Conservation (phyloP, 2,113 vertebrate species). For the Protobothrops flavoviridis region DNA sequence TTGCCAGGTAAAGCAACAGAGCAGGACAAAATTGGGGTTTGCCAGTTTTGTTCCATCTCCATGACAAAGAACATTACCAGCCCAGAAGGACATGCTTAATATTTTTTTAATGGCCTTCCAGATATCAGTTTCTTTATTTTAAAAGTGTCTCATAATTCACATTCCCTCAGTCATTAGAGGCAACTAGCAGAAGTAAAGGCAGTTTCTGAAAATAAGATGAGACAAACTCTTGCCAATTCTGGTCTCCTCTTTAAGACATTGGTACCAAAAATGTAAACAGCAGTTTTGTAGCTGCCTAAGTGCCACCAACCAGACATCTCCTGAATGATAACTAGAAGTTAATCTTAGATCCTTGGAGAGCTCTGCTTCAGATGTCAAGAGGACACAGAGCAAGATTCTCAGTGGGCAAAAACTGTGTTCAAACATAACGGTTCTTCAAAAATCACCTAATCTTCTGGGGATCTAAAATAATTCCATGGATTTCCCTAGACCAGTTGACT, state of each 20-base stretch:
- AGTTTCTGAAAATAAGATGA: no score
- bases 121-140: background rate
- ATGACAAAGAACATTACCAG: background rate
- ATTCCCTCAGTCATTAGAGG: background rate
- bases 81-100: background rate
- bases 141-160: background rate
- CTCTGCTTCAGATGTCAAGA: no score
- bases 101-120: background rate
- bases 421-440: background rate
- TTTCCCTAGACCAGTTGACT: background rate
- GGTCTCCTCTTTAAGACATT: background rate
- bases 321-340: background rate
- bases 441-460: background rate
- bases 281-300: background rate
- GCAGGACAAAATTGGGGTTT: background rate
- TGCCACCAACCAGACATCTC: background rate
- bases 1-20: background rate
- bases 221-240: no score
- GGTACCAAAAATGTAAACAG: background rate
- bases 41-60: background rate
- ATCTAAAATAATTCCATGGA: background rate
- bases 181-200: background rate
- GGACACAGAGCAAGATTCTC: background rate
- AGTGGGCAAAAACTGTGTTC: background rate
- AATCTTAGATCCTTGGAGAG: background rate